Evolutionary conservation across 2,888 invertebrate species (phyloP).

Genomic region (Marronus borbonicus): DNA sequence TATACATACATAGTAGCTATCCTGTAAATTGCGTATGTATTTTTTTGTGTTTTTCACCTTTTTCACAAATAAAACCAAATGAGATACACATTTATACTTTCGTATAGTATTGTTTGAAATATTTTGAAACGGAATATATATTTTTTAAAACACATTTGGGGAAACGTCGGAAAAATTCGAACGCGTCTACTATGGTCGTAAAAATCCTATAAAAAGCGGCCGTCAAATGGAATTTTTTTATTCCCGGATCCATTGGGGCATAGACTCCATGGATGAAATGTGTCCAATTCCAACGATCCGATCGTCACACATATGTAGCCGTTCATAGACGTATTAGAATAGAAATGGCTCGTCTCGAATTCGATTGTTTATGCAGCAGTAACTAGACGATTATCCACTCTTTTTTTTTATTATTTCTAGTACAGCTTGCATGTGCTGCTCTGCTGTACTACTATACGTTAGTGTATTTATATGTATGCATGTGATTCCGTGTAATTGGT

Average conservation of each 20-base stretch:
- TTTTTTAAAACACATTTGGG: too few relatives aligned
- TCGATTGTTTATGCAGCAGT: constrained; percentile 22
- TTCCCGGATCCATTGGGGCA: neutral
- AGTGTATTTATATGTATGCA: neutral
- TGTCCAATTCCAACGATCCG: neutral
- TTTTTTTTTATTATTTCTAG: constrained; percentile 3
- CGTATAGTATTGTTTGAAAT: too few relatives aligned
- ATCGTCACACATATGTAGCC: neutral
- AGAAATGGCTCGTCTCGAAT: constrained; percentile 1
- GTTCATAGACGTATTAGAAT: neutral
- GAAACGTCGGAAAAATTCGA: neutral
- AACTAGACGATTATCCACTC: neutral
- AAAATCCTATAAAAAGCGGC: constrained; percentile 41
- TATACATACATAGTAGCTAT: too few relatives aligned
- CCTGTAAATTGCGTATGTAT: too few relatives aligned
- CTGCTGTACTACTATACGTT: neutral
- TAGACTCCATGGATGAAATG: neutral
- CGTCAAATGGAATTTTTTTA: constrained; percentile 35
- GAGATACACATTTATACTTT: too few relatives aligned
- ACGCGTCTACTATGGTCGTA: constrained; percentile 30
- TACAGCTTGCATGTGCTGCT: constrained; percentile 5
- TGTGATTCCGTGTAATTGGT: constrained; percentile 17
- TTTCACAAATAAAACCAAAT: too few relatives aligned
- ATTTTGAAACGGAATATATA: too few relatives aligned
- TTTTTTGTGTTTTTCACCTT: too few relatives aligned